Conservation (phyloP, 2,888 invertebrate genomes). For the Leptarthrus brevirostris region DNA sequence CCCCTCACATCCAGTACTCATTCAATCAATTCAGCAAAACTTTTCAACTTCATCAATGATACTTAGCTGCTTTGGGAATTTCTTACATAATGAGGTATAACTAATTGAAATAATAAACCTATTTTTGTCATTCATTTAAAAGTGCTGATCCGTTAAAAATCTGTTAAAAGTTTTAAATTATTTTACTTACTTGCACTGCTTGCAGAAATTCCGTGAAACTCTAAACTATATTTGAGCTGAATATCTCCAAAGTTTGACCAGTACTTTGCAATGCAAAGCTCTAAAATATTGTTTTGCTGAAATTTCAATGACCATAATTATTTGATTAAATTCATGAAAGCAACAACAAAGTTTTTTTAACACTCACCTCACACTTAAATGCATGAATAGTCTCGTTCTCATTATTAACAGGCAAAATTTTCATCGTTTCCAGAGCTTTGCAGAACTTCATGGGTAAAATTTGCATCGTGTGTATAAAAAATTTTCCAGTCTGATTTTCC, state of each 20-base stretch:
- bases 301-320: slow-evolving; percentile 51
- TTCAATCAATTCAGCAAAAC: no score
- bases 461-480: slow-evolving; percentile 91
- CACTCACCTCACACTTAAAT: slow-evolving; percentile 79
- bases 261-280: slow-evolving; percentile 92
- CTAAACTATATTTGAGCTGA: slow-evolving; percentile 77
- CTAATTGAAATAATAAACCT: no score
- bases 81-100: no score
- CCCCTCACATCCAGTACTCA: no score
- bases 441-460: slow-evolving; percentile 83
- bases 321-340: slow-evolving; percentile 1
- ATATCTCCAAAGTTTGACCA: slow-evolving; percentile 92
- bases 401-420: slow-evolving; percentile 71
- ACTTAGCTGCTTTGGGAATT: no score
- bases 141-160: no score
- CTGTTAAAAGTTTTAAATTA: slow-evolving; percentile 26
- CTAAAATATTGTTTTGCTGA: slow-evolving; percentile 82
- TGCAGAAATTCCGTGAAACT: slow-evolving; percentile 85
- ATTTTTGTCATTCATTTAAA: no score
- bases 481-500: slow-evolving; percentile 78
- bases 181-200: slow-evolving; percentile 68
- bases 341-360: background rate
- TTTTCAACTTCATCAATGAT: no score
- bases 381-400: slow-evolving; percentile 77
- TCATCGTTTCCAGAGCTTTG: slow-evolving; percentile 72